Evolutionary conservation across 2,888 invertebrate genomes (phyloP).

Genomic region (Drosophila diplacantha): DNA sequence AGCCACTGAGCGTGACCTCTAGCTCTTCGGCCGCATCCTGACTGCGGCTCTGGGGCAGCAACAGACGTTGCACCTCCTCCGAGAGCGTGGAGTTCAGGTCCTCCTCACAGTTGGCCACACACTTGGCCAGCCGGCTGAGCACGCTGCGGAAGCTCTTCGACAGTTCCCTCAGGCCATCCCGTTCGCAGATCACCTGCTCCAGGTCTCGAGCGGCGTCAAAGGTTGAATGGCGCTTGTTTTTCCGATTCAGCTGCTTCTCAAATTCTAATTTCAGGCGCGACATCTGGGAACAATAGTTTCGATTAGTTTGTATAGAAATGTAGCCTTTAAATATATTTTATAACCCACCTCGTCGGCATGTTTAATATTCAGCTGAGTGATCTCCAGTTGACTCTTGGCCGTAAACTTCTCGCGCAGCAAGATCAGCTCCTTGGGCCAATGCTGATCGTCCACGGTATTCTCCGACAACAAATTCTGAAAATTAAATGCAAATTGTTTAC

Average conservation of each 20-base stretch:
- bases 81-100: slow-evolving; percentile 87
- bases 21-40: slow-evolving; percentile 56
- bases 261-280: slow-evolving; percentile 77
- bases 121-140: slow-evolving; percentile 84
- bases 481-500: slow-evolving; percentile 28
- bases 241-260: slow-evolving; percentile 77
- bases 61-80: slow-evolving; percentile 78
- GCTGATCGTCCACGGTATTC: slow-evolving; percentile 83
- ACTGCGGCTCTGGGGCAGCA: slow-evolving; percentile 63
- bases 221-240: slow-evolving; percentile 76
- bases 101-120: slow-evolving; percentile 87
- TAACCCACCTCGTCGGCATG: slow-evolving; percentile 82
- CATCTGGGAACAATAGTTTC: slow-evolving; percentile 65
- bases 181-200: slow-evolving; percentile 75
- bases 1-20: slow-evolving; percentile 64
- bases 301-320: neutral
- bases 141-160: slow-evolving; percentile 83
- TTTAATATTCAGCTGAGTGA: slow-evolving; percentile 80
- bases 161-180: slow-evolving; percentile 83
- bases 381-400: slow-evolving; percentile 82
- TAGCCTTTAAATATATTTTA: neutral
- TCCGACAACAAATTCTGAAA: slow-evolving; percentile 84
- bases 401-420: slow-evolving; percentile 86
- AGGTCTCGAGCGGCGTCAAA: slow-evolving; percentile 77
- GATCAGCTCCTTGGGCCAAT: slow-evolving; percentile 86